phyloP scores from a whole-genome alignment of 2,113 vertebrate genomes.

The Siniperca knerii region DNA sequence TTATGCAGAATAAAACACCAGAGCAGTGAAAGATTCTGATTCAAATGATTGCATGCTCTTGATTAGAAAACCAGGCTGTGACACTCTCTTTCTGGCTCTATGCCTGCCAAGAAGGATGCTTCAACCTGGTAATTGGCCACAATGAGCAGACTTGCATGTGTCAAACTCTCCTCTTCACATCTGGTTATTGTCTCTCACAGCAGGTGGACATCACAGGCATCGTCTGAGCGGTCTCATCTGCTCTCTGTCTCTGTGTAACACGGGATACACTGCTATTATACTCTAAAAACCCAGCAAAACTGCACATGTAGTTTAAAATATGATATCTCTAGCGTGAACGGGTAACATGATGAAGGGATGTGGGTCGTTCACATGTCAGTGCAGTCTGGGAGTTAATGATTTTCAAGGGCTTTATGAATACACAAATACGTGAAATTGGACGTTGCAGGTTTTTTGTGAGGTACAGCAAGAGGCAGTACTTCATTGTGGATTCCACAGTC shows the following conservation, averaged over 20 bases:
- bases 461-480: neutral
- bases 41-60: conserved; percentile 38
- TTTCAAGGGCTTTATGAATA: conserved; percentile 25
- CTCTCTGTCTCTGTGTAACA: conserved; percentile 40
- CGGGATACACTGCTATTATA: conserved; percentile 22
- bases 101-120: conserved; percentile 58
- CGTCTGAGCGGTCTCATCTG: conserved; percentile 54
- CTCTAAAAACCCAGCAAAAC: neutral
- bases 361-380: neutral
- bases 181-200: conserved; percentile 77
- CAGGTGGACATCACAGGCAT: conserved; percentile 66
- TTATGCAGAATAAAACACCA: conserved; percentile 2
- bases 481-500: conserved; percentile 8
- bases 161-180: conserved; percentile 73
- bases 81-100: conserved; percentile 32
- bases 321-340: neutral
- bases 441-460: neutral
- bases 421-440: neutral
- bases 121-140: conserved; percentile 77
- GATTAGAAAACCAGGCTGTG: conserved; percentile 30
- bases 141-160: conserved; percentile 73
- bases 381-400: conserved; percentile 13
- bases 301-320: conserved; percentile 22
- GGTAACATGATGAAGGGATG: conserved; percentile 2
- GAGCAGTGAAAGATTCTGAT: conserved; percentile 17